Percentiles rank a stretch among this genome's conserved stretches.
phyloP scores from a whole-genome alignment of 2,797 vertebrate species.

The Anniella stebbinsi region DNA sequence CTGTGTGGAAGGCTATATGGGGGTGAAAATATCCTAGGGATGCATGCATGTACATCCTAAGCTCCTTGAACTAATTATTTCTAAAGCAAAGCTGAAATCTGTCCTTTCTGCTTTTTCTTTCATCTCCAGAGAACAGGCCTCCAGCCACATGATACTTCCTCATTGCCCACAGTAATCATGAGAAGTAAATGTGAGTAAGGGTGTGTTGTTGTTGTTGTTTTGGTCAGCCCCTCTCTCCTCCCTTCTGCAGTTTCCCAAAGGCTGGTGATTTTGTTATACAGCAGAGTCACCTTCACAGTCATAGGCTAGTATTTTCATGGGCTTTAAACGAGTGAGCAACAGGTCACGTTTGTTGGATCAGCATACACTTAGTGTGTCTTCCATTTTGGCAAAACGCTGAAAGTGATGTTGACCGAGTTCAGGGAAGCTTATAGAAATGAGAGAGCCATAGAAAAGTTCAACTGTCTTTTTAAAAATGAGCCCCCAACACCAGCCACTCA shows the following conservation, averaged over 20 bases:
- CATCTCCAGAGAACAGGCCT: constrained; percentile 85
- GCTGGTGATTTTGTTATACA: neutral
- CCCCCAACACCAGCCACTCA: no score
- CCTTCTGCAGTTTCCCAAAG: neutral
- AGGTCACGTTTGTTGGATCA: neutral
- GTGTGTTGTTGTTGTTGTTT: neutral
- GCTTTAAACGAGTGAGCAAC: neutral
- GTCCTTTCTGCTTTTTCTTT: constrained; percentile 63
- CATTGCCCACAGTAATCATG: constrained; percentile 88
- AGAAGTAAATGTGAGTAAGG: constrained; percentile 90
- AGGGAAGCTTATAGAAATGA: neutral
- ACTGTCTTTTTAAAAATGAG: neutral
- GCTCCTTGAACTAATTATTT: neutral
- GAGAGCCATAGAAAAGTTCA: neutral
- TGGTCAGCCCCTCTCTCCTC: neutral
- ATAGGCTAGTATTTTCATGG: neutral
- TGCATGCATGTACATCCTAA: neutral
- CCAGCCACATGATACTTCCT: constrained; percentile 85
- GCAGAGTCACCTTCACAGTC: neutral
- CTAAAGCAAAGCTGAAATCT: constrained; percentile 17
- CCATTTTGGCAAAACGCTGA: neutral
- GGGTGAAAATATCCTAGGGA: neutral
- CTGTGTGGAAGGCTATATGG: neutral
- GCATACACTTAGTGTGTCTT: neutral
- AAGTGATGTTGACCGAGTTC: neutral